Conservation (phyloP, 2,113 vertebrate species). For the Aphyosemion australe region DNA sequence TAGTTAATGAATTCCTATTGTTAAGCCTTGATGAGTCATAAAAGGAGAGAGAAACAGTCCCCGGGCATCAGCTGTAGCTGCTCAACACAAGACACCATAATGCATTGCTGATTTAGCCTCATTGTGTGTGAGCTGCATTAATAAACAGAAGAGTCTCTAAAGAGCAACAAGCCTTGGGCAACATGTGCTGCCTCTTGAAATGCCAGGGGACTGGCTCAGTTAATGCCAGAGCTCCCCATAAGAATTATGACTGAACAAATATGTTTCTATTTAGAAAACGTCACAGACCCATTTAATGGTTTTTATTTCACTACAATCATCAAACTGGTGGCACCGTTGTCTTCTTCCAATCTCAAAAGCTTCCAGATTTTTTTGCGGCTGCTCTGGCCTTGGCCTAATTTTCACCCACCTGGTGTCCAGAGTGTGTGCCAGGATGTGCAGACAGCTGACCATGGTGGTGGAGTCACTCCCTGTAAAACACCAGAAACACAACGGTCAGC, state of each 20-base stretch:
- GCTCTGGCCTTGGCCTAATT: slow-evolving; percentile 9
- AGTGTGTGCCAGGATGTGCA: slow-evolving; percentile 97
- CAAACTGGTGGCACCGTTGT: background rate
- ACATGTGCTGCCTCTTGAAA: slow-evolving; percentile 54
- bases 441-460: slow-evolving; percentile 94
- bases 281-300: slow-evolving; percentile 5
- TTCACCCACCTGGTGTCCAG: slow-evolving; percentile 90
- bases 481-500: background rate
- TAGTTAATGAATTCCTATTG: slow-evolving; percentile 46
- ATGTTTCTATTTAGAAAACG: slow-evolving; percentile 11
- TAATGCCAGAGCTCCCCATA: slow-evolving; percentile 51
- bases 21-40: slow-evolving; percentile 38
- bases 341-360: background rate
- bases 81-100: slow-evolving; percentile 37
- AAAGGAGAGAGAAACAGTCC: slow-evolving; percentile 48
- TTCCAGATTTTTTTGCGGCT: slow-evolving; percentile 3
- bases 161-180: slow-evolving; percentile 56
- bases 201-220: slow-evolving; percentile 47
- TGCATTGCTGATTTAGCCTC: slow-evolving; percentile 36
- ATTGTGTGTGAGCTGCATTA: slow-evolving; percentile 50
- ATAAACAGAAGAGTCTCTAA: slow-evolving; percentile 49
- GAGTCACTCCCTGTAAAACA: slow-evolving; percentile 89
- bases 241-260: slow-evolving; percentile 33
- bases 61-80: slow-evolving; percentile 43
- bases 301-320: background rate